Evolutionary conservation across 2,113 vertebrate species (phyloP), one percentile per base, ranked within the genome.

Genomic region (Callocephalon fimbriatum): DNA sequence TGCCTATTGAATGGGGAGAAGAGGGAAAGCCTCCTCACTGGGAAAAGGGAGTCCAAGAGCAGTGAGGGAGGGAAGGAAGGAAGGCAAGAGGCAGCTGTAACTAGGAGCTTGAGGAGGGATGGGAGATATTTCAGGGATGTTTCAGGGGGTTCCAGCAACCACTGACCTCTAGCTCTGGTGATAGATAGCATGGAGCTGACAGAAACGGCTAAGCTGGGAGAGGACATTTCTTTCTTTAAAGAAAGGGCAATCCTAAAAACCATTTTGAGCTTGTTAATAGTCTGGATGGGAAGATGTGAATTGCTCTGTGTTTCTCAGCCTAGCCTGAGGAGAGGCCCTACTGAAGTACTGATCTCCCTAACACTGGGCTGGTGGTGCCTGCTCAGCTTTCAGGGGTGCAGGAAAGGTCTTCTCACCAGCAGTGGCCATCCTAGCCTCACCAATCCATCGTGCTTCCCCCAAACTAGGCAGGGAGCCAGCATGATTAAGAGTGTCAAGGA

Each of bases 391-490:
- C 32, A 81, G 23, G 21, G 26, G 32, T 42, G 66, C n/a, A 32
- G 44, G 19, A 48, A 80, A 15, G 22, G 31, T 76, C 54, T 62
- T 75, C 20, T 63, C 62, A 63, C 29, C 37, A 70, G 62, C 27
- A 40, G 19, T 0, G 1, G 37, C 61, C 15, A 31, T 38, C 45
- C 15, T 38, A 59, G n/a, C 58, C 27, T 25, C 27, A 32, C 14
- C 42, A 35, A 3, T 13, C 0, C 0, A 6, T 54, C 9, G 1
- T 6, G 4, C 20, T 61, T 77, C 22, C 18, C 25, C 13, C 3
- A 61, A 19, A 25, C 29, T 35, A 15, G 13, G 31, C 47, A 80
- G 40, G 23, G 35, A 9, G 9, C 29, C 0, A 2, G 29, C 25
- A 35, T 50, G 48, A 74, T 29, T 47, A 32, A 59, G 26, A 71